Base-by-base conservation (phyloP, 2,888 invertebrate species). In the Frankliniella intonsa region DNA sequence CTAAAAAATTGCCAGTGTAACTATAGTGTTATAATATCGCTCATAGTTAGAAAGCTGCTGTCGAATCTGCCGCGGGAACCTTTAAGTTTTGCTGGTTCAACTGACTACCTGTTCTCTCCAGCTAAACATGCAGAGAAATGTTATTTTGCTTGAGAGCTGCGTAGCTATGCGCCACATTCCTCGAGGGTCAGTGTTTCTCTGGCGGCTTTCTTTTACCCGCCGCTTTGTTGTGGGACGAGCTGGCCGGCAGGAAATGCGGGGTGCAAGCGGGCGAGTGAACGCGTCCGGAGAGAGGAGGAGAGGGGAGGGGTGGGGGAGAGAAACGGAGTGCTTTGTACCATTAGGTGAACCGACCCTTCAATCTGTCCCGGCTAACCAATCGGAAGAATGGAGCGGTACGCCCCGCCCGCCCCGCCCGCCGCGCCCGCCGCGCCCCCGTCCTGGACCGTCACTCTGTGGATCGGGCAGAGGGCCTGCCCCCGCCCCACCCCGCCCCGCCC, bases 331-430 rank as follows among this genome's bases (percentile, higher is more conserved):
- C 22, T 69, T 19, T 69, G 69, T 22, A 69, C 69, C 69, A 69
- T 69, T 69, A 69, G 69, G 69, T 69, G 69, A 22, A n/a, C 22
- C 22, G 69, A 22, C n/a, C n/a, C 69, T 22, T 69, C 69, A 69
- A 22, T 69, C 69, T 22, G 22, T 69, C 69, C n/a, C 69, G 22
- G 69, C 69, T 22, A 69, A 69, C 69, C 69, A 22, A 69, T 69
- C 69, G 69, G 69, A 22, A 69, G 69, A 69, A 22, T 22, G 69
- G 69, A 69, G 11, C 22, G 69, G 69, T 22, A 14, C 55, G 55
- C 14, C 11, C 55, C 5, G 55, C 38, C 38, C 38, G 38, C 55
- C 55, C 14, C 55, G 7, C 55, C 55, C 14, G 55, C 55, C 17
- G 3, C 55, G 55, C 14, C 38, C 38, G 38, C 38, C 38, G 2